A percentile compares a stretch with the other conserved stretches of the same genome.
phyloP scores from a whole-genome alignment of 2,888 invertebrate species.

The Poecilus cupreus region DNA sequence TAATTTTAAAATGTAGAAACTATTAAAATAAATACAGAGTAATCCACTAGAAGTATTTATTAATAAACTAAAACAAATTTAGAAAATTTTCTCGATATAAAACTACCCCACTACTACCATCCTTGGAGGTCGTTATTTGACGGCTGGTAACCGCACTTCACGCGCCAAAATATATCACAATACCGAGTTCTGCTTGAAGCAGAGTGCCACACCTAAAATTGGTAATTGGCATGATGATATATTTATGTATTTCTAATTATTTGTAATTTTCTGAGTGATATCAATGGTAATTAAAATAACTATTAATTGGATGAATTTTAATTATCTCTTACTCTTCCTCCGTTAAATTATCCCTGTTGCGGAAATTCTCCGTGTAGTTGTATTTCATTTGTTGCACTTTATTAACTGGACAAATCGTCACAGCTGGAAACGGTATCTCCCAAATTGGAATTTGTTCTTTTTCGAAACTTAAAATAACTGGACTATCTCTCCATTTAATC shows the following conservation, averaged over 20 bases:
- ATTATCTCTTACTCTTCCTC: background rate
- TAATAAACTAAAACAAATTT: background rate
- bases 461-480: conserved; percentile 85
- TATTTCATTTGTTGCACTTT: conserved; percentile 76
- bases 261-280: background rate
- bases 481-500: conserved; percentile 83
- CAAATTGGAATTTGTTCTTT: conserved; percentile 82
- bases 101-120: too few relatives aligned
- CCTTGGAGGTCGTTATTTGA: too few relatives aligned
- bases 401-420: conserved; percentile 70
- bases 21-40: too few relatives aligned
- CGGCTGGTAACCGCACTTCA: too few relatives aligned
- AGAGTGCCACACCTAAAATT: too few relatives aligned
- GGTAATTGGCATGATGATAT: too few relatives aligned
- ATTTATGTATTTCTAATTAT: background rate
- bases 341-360: conserved; percentile 6
- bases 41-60: background rate
- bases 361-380: conserved; percentile 75
- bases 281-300: background rate
- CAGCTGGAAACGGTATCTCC: conserved; percentile 74
- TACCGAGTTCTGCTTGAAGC: too few relatives aligned
- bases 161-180: too few relatives aligned
- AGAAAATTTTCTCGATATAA: too few relatives aligned
- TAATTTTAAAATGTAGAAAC: too few relatives aligned
- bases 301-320: too few relatives aligned